phyloP scores from a whole-genome alignment of 2,113 vertebrate genomes.

The Leptobrachium ailaonicum region DNA sequence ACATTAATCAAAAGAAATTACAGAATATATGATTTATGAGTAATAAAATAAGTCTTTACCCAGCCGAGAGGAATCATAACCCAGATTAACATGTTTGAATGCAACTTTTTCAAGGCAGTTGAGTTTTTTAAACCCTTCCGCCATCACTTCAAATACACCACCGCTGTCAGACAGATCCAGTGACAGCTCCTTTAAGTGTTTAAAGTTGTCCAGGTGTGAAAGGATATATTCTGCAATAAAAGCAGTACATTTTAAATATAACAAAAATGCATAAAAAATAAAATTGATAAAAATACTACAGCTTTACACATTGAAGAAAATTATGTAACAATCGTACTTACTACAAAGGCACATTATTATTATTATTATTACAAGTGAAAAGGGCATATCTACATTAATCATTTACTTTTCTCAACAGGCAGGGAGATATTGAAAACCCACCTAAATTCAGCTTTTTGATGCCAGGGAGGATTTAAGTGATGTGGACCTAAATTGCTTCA shows the following conservation, averaged over 20 bases:
- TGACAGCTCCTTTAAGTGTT: slow-evolving; percentile 53
- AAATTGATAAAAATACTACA: background rate
- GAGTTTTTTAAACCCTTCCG: slow-evolving; percentile 32
- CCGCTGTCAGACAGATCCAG: slow-evolving; percentile 16
- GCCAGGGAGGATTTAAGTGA: too few relatives aligned
- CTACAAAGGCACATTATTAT: too few relatives aligned
- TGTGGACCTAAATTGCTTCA: too few relatives aligned
- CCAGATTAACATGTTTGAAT: slow-evolving; percentile 10
- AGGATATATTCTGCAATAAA: slow-evolving; percentile 44
- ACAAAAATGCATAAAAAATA: background rate
- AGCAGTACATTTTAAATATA: background rate
- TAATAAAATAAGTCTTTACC: slow-evolving; percentile 24
- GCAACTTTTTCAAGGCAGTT: slow-evolving; percentile 34
- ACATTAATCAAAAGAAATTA: background rate
- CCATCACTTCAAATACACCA: slow-evolving; percentile 9
- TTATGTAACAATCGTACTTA: too few relatives aligned
- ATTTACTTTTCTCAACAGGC: too few relatives aligned
- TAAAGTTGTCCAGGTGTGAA: slow-evolving; percentile 55
- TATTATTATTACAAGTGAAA: too few relatives aligned
- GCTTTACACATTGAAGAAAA: too few relatives aligned
- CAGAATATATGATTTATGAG: background rate
- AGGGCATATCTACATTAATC: too few relatives aligned
- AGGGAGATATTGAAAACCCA: too few relatives aligned
- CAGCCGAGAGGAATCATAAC: slow-evolving; percentile 6
- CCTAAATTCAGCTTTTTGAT: too few relatives aligned